These are phyloP conservation scores for Linyphia triangularis DNA, from an alignment of 2,888 invertebrate genomes.

Conservation along the genomic window DNA sequence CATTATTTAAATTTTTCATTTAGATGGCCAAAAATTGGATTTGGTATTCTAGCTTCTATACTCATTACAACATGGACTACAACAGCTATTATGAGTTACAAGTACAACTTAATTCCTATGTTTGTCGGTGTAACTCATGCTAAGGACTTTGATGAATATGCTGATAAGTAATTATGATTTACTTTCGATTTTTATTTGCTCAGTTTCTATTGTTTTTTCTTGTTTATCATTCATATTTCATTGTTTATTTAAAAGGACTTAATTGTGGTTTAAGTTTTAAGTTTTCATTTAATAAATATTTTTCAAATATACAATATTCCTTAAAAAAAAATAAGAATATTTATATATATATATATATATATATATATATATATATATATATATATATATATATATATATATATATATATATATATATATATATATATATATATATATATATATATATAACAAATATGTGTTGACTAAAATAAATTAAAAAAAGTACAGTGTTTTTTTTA, in stretches of 20 bases:
- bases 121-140: conserved; percentile 63
- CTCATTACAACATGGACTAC: conserved; percentile 65
- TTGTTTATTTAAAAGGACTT: neutral
- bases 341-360: no score
- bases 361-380: no score
- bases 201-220: neutral
- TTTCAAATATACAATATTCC: neutral
- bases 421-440: no score
- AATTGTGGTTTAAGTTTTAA: neutral
- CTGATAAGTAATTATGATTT: conserved; percentile 39
- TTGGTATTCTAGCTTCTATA: conserved; percentile 42
- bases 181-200: neutral
- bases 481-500: no score
- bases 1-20: neutral
- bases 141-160: conserved; percentile 46
- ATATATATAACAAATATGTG: no score
- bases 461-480: no score
- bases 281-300: neutral
- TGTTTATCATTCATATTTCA: neutral
- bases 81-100: conserved; percentile 57
- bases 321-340: no score
- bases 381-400: no score
- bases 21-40: conserved; percentile 69
- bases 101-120: conserved; percentile 65
- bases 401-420: no score